Conservation (phyloP, 2,113 vertebrate species). For the Shinisaurus crocodilurus region DNA sequence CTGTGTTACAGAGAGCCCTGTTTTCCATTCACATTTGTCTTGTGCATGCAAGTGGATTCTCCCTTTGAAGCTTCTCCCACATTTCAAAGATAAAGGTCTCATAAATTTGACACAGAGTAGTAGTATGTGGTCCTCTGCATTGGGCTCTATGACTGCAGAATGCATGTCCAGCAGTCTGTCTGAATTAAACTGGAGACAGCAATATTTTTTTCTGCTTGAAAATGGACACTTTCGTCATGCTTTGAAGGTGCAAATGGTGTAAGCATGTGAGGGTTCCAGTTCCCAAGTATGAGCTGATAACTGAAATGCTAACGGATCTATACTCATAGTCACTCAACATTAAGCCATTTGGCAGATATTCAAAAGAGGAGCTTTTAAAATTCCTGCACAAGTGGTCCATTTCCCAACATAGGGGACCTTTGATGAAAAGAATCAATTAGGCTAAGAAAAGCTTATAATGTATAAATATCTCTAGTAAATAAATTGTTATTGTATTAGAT, state of each 20-base stretch:
- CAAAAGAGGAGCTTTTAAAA: slow-evolving; percentile 36
- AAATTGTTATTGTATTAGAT: slow-evolving; percentile 74
- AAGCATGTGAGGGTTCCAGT: slow-evolving; percentile 15
- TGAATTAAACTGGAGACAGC: slow-evolving; percentile 45
- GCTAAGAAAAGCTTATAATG: slow-evolving; percentile 51
- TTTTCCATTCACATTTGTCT: not conserved
- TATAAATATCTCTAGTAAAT: slow-evolving; percentile 69
- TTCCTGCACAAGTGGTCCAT: slow-evolving; percentile 34
- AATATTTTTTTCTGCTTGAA: slow-evolving; percentile 35
- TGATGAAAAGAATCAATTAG: slow-evolving; percentile 71
- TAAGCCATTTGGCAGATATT: slow-evolving; percentile 57
- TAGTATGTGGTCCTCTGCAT: not conserved
- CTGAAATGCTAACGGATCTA: slow-evolving; percentile 63
- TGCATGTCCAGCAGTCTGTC: not conserved
- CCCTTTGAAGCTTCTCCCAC: not conserved
- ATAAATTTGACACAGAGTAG: not conserved
- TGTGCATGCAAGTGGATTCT: not conserved
- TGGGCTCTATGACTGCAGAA: not conserved
- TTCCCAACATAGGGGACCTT: slow-evolving; percentile 53
- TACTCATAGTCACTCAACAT: slow-evolving; percentile 52
- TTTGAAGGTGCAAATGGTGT: slow-evolving; percentile 45
- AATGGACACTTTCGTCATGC: slow-evolving; percentile 48
- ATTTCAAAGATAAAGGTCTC: not conserved
- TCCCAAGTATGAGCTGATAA: slow-evolving; percentile 52
- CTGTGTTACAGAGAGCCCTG: not conserved